phyloP scores from a whole-genome alignment of 2,113 vertebrate species.

The Anoura caudifer region DNA sequence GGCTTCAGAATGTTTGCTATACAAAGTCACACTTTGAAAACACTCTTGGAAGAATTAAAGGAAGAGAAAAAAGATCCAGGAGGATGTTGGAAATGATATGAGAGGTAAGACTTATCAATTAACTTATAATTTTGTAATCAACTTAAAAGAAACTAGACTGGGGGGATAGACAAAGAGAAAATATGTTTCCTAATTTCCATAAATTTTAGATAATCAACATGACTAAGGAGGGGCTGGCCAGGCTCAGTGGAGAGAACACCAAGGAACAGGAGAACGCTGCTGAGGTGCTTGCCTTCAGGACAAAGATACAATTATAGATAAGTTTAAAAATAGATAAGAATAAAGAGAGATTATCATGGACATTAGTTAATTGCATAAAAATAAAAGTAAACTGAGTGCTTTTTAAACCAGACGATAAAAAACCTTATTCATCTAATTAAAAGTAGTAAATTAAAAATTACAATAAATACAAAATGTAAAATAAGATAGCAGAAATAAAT shows the following conservation, averaged over 20 bases:
- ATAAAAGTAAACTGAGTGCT: slow-evolving; percentile 14
- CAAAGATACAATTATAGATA: neutral
- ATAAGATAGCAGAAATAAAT: neutral
- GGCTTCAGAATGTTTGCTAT: neutral
- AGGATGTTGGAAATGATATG: neutral
- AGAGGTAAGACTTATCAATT: neutral
- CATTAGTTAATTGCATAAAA: neutral
- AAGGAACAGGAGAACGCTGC: neutral
- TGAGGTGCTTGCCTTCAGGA: neutral
- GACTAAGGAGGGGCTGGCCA: neutral
- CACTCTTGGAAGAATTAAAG: neutral
- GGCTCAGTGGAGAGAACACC: neutral
- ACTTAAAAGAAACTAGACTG: neutral
- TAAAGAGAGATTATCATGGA: neutral
- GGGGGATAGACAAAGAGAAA: neutral
- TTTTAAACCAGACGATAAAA: neutral
- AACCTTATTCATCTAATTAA: neutral
- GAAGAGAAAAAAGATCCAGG: neutral
- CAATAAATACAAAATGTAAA: neutral
- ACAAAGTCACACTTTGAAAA: neutral
- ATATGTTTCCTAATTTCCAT: neutral
- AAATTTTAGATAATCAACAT: neutral
- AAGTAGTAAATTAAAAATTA: neutral
- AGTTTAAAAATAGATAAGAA: neutral
- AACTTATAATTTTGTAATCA: neutral